Evolutionary conservation across 1,140 invertebrate genomes (phyloP).

Genomic region (Pogonus chalceus): DNA sequence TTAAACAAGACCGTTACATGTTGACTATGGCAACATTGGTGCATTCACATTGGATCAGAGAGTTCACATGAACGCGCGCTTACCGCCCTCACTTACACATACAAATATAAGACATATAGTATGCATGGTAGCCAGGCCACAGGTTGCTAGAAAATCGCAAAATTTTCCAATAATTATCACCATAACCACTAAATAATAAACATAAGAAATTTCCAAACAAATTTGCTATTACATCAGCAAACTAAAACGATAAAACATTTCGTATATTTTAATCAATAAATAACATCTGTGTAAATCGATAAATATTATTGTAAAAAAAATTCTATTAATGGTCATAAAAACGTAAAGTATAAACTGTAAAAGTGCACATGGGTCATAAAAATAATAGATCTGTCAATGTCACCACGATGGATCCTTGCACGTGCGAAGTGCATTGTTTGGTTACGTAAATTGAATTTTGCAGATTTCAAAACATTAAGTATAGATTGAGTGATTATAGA

Average conservation of each 20-base stretch:
- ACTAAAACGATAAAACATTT: too few relatives aligned
- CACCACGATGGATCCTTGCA: not conserved
- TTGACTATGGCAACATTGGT: slow-evolving; percentile 23
- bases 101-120: too few relatives aligned
- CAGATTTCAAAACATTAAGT: slow-evolving; percentile 2
- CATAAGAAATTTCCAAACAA: too few relatives aligned
- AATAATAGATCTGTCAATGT: slow-evolving; percentile 1
- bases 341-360: not conserved
- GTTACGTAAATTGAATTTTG: not conserved
- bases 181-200: too few relatives aligned
- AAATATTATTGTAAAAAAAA: too few relatives aligned
- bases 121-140: too few relatives aligned
- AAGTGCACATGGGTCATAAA: slow-evolving; percentile 1
- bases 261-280: too few relatives aligned
- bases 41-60: not conserved
- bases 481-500: too few relatives aligned
- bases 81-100: not conserved
- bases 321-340: not conserved
- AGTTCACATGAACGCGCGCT: not conserved
- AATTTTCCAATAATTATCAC: too few relatives aligned
- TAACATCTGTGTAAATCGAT: not conserved
- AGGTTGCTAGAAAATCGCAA: too few relatives aligned
- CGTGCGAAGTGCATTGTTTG: slow-evolving; percentile 4
- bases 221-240: too few relatives aligned
- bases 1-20: slow-evolving; percentile 24